A percentile compares a stretch with the other conserved stretches of the same genome.
Conservation (phyloP, 2,797 vertebrate genomes). For the Podarcis siculus region DNA sequence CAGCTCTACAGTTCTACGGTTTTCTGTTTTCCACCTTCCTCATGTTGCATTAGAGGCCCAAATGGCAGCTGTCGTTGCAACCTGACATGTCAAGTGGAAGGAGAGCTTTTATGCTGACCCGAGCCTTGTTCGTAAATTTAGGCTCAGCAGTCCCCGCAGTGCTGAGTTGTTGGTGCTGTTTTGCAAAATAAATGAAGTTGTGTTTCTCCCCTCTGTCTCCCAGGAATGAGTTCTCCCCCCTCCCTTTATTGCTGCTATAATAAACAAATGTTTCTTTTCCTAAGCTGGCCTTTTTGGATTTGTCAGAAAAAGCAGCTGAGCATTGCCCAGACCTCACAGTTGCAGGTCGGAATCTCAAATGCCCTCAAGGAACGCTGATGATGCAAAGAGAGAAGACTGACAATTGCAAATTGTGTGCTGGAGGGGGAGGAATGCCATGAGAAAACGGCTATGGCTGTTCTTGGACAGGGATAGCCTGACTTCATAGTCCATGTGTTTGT, state of each 20-base stretch:
- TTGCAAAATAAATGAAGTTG: conserved; percentile 27
- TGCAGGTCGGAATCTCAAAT: fast-evolving
- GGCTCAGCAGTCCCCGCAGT: conserved; percentile 41
- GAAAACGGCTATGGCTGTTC: too few relatives aligned
- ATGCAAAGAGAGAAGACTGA: too few relatives aligned
- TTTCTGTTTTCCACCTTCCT: neutral
- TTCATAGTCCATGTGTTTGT: too few relatives aligned
- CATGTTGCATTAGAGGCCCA: neutral
- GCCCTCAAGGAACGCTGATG: neutral
- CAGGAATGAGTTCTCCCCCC: neutral
- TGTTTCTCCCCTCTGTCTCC: neutral
- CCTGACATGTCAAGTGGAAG: conserved; percentile 33
- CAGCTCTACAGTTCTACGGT: too few relatives aligned
- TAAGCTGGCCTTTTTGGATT: neutral
- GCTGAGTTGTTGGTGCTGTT: conserved; percentile 50
- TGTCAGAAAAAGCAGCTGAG: neutral
- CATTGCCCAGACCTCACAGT: fast-evolving
- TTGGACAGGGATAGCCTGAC: too few relatives aligned
- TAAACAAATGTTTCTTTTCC: neutral
- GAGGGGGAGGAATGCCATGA: too few relatives aligned
- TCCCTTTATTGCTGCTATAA: neutral
- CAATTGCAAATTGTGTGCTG: too few relatives aligned
- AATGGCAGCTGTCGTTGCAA: neutral
- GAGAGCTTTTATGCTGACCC: conserved; percentile 56
- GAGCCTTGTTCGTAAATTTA: conserved; percentile 41